Percentiles rank a stretch among this genome's conserved stretches.
Evolutionary conservation across 2,888 invertebrate species (phyloP).

Genomic region (Hartigia nigra): DNA sequence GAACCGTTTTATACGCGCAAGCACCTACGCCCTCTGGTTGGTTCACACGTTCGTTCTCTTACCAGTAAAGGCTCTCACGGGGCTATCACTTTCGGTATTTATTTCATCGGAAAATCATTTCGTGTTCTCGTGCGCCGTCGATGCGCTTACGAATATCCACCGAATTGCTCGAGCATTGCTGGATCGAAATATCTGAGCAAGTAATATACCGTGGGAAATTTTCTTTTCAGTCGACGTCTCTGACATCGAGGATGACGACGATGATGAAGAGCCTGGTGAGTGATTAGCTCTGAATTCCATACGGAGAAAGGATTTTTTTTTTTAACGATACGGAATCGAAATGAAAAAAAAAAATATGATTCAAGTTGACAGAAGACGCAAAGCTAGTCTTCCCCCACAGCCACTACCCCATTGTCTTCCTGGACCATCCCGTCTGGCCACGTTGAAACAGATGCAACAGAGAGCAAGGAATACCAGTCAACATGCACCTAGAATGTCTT

Average conservation of each 20-base stretch:
- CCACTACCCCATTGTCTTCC: neutral
- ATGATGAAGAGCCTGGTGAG: neutral
- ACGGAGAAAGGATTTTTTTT: neutral
- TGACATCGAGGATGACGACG: constrained; percentile 7
- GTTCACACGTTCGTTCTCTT: constrained; percentile 6
- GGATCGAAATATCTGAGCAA: neutral
- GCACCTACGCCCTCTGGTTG: constrained; percentile 6
- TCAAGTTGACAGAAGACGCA: neutral
- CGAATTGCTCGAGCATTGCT: neutral
- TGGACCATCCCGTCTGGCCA: neutral
- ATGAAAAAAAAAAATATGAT: neutral
- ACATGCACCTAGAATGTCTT: neutral
- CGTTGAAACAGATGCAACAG: neutral
- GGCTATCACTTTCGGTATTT: neutral
- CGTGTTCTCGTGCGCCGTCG: neutral
- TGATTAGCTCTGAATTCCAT: neutral
- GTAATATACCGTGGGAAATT: neutral
- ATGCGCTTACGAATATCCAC: neutral
- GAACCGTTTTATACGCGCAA: constrained; percentile 9
- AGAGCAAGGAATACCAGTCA: neutral
- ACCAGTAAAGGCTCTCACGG: neutral
- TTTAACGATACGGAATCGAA: no score
- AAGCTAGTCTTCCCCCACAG: neutral
- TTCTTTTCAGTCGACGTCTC: constrained; percentile 3
- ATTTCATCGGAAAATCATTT: neutral